Conservation (phyloP, 2,888 invertebrate genomes). For the Tuberolachnus salignus region DNA sequence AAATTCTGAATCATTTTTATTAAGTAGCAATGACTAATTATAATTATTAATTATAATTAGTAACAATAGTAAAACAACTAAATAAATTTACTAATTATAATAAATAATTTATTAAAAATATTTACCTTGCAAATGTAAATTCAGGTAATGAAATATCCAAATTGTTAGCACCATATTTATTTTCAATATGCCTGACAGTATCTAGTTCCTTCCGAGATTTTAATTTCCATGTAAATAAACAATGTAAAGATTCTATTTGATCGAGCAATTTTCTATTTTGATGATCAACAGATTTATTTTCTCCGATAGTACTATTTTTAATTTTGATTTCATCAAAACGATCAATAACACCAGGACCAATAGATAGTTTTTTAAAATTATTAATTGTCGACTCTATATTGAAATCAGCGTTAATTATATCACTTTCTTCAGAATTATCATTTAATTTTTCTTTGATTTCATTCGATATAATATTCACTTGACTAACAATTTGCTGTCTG, state of each 20-base stretch:
- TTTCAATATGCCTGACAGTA: conserved; percentile 20
- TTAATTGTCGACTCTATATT: neutral
- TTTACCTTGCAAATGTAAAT: conserved; percentile 49
- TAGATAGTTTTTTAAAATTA: neutral
- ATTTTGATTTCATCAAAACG: neutral
- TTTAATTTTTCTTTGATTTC: neutral
- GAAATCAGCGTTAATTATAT: neutral
- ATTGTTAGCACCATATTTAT: conserved; percentile 31
- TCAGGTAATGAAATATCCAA: conserved; percentile 31
- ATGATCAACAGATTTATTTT: neutral
- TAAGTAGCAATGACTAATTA: too few species aligned
- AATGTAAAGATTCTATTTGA: conserved; percentile 40
- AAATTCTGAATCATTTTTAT: too few species aligned
- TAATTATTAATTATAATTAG: too few species aligned
- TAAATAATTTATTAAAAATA: neutral
- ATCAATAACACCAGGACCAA: neutral
- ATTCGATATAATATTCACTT: neutral
- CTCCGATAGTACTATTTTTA: neutral
- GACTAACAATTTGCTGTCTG: too few species aligned
- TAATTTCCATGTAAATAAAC: conserved; percentile 38
- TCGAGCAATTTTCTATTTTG: neutral
- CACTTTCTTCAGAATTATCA: neutral
- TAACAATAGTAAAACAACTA: too few species aligned
- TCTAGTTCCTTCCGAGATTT: neutral
- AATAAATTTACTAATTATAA: too few species aligned